These are phyloP conservation scores for Drosophila nr. medialis DNA, from an alignment of 2,888 invertebrate genomes.

Conservation along the genomic window DNA sequence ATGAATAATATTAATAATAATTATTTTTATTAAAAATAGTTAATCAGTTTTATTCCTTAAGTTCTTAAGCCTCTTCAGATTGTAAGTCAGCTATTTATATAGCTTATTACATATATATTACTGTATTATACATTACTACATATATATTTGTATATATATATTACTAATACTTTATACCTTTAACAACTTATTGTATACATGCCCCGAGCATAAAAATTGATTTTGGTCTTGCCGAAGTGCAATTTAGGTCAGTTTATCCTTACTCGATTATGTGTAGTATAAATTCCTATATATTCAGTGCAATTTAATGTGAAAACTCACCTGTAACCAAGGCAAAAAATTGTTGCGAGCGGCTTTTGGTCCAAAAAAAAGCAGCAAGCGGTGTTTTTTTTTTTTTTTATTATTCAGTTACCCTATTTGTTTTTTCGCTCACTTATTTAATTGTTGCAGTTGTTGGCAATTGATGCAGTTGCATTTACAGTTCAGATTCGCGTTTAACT, in stretches of 20 bases:
- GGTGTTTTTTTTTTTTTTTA: conserved; percentile 5
- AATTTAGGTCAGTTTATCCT: conserved; percentile 49
- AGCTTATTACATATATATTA: too few relatives aligned
- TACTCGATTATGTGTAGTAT: not conserved
- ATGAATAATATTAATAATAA: too few relatives aligned
- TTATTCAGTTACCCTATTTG: conserved; percentile 6
- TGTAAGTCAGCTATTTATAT: too few relatives aligned
- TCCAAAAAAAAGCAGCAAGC: conserved; percentile 3
- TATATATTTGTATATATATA: too few relatives aligned
- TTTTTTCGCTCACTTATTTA: conserved; percentile 21
- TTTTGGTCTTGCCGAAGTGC: conserved; percentile 29
- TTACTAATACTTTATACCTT: not conserved
- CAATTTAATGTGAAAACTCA: conserved; percentile 32
- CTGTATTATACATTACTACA: not conserved
- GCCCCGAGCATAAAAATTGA: conserved; percentile 26
- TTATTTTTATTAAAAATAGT: too few relatives aligned
- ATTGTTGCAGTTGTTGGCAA: conserved; percentile 18
- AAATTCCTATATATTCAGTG: not conserved
- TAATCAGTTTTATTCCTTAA: too few relatives aligned
- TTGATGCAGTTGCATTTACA: conserved; percentile 12
- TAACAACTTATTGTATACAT: not conserved
- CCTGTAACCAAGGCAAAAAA: conserved; percentile 52
- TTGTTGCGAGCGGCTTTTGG: conserved; percentile 11
- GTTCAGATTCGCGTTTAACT: conserved; percentile 2
- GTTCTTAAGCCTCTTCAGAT: too few relatives aligned